Conservation (phyloP, 2,888 invertebrate species). For the Sarcophaga subvicina region DNA sequence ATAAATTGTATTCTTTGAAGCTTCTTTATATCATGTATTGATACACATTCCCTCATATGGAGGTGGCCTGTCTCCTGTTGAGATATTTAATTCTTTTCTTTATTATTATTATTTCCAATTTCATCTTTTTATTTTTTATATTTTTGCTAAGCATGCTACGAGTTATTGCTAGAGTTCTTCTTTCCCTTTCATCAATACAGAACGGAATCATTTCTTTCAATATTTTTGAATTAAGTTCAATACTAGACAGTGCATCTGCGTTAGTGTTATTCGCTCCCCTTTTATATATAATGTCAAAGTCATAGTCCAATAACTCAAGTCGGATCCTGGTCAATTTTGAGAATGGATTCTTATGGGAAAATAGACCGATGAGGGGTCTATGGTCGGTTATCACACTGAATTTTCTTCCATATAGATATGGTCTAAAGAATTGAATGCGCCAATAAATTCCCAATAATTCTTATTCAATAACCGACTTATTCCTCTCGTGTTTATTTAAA, state of each 20-base stretch:
- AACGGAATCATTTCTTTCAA: not conserved
- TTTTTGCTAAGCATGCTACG: not conserved
- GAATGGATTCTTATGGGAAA: not conserved
- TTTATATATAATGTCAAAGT: no score
- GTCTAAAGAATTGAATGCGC: no score
- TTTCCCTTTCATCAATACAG: not conserved
- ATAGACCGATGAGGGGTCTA: not conserved
- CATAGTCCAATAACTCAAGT: not conserved
- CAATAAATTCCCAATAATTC: no score
- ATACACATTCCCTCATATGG: not conserved
- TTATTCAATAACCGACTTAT: no score
- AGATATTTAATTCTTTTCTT: not conserved
- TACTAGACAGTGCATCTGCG: no score
- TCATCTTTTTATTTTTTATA: not conserved
- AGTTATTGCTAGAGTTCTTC: not conserved
- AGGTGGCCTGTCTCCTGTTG: not conserved
- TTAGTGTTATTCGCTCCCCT: no score
- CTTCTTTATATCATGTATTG: slow-evolving; percentile 1
- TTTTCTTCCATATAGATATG: no score
- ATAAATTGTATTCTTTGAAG: not conserved
- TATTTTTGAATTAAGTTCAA: not conserved
- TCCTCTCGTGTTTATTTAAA: no score
- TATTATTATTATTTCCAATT: not conserved
- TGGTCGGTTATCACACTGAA: not conserved
- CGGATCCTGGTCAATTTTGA: no score